Evolutionary conservation across 2,888 invertebrate genomes (phyloP).

Genomic region (Drosophila histrio): DNA sequence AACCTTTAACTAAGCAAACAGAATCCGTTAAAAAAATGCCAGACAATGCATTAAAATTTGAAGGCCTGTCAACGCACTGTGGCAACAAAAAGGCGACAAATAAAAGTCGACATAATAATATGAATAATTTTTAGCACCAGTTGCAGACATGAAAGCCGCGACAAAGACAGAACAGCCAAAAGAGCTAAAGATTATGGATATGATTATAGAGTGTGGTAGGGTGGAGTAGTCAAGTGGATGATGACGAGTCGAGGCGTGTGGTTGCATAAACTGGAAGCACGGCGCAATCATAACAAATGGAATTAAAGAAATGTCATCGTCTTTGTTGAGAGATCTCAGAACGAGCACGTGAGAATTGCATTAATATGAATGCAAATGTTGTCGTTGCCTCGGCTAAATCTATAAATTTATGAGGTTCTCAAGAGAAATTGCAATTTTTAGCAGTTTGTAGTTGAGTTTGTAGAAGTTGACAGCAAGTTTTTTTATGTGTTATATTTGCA

Average conservation of each 20-base stretch:
- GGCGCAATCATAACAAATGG: constrained; percentile 71
- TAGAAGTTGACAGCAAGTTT: constrained; percentile 69
- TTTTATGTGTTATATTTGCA: constrained; percentile 59
- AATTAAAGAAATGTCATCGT: constrained; percentile 72
- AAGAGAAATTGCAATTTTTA: constrained; percentile 67
- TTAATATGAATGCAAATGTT: constrained; percentile 76
- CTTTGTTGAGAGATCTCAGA: constrained; percentile 29
- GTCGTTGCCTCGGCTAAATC: constrained; percentile 54
- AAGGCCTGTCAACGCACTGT: constrained; percentile 60
- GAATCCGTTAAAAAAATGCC: not conserved
- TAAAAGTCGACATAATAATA: constrained; percentile 66
- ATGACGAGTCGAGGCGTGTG: constrained; percentile 53
- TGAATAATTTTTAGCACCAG: constrained; percentile 52
- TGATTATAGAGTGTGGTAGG: constrained; percentile 35
- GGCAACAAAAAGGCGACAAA: constrained; percentile 47
- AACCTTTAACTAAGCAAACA: not conserved
- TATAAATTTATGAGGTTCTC: constrained; percentile 71
- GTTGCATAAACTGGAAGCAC: constrained; percentile 73
- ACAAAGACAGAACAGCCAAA: constrained; percentile 28
- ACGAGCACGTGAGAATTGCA: constrained; percentile 79
- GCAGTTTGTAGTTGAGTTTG: constrained; percentile 37
- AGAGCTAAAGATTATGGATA: constrained; percentile 67
- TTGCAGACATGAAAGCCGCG: constrained; percentile 1
- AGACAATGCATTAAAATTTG: constrained; percentile 52
- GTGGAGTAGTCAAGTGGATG: constrained; percentile 35